phyloP scores from a whole-genome alignment of 2,888 invertebrate genomes.

The Tipula helvola region DNA sequence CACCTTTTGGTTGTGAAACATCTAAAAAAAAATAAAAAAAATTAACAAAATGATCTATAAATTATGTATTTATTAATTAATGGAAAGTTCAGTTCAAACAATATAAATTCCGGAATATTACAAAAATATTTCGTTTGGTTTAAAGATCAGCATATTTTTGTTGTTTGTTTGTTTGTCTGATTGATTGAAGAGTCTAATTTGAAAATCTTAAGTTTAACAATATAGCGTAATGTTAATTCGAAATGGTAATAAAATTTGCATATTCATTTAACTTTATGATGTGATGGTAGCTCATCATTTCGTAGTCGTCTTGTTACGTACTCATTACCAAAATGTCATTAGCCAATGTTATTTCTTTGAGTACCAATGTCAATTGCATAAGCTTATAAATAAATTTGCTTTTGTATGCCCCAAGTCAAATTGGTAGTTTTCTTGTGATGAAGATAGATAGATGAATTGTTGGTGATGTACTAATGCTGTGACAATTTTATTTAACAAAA shows the following conservation, averaged over 20 bases:
- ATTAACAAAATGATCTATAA: slow-evolving; percentile 10
- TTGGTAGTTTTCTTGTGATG: background rate
- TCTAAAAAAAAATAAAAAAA: slow-evolving; percentile 39
- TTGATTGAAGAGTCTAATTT: background rate
- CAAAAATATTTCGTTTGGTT: background rate
- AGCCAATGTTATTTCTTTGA: background rate
- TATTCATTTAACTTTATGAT: background rate
- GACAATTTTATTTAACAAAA: too few relatives aligned
- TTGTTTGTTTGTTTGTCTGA: background rate
- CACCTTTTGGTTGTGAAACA: slow-evolving; percentile 65
- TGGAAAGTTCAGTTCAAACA: background rate
- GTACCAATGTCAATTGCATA: background rate
- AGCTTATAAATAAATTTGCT: background rate
- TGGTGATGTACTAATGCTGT: background rate
- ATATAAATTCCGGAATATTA: background rate
- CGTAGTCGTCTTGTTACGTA: background rate
- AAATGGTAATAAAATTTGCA: background rate
- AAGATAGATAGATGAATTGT: background rate
- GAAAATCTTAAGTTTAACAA: background rate
- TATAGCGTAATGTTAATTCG: too few relatives aligned
- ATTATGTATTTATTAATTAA: background rate
- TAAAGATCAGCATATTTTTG: background rate
- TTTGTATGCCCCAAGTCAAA: background rate
- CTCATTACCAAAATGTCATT: background rate
- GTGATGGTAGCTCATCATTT: background rate